Evolutionary conservation across 2,888 invertebrate species (phyloP), one percentile per base, ranked within the genome.

Genomic region (Tineola bisselliella): DNA sequence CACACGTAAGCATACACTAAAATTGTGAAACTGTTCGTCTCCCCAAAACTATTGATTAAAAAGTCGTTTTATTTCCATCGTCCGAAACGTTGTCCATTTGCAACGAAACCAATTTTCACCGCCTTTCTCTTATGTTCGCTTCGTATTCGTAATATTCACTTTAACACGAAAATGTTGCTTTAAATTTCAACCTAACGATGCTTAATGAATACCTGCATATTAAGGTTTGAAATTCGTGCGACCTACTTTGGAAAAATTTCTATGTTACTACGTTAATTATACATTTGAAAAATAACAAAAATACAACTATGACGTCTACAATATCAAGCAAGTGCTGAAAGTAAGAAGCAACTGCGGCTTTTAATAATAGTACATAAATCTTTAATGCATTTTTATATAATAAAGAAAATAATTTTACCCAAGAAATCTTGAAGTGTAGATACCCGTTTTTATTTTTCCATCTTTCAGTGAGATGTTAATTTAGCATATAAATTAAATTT

Each of bases 401-500:
- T 6, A 6, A 38, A 38, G 2, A 25, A 38, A 38, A 38, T 10
- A 38, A 6, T 38, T 6, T 6, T 6, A 38, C n/a, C 3, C 38
- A 10, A 38, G 10, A 43, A 13, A 43, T 48, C 48, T 48, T 48
- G 48, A n/a, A 48, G 15, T 10, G 15, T 15, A n/a, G n/a, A n/a
- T 15, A 48, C 15, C 48, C 48, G n/a, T 25, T 19, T 25, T 25
- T 2, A 5, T 5, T 6, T 54, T 54, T 18, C 19, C 54, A 54
- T 18, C 54, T 54, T 12, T 54, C 19, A 5, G 19, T 5, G 25
- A 12, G 54, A 33, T 58, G 17, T 33, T 33, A 58, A 58, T 58
- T 58, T 58, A 58, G 58, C 58, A 58, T 58, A 33, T 58, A 58
- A 58, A 58, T 58, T 31, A 58, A 58, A 58, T 58, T 33, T n/a